These are phyloP conservation scores for Phocoena phocoena DNA, from an alignment of 2,113 vertebrate genomes.

Conservation along the genomic window DNA sequence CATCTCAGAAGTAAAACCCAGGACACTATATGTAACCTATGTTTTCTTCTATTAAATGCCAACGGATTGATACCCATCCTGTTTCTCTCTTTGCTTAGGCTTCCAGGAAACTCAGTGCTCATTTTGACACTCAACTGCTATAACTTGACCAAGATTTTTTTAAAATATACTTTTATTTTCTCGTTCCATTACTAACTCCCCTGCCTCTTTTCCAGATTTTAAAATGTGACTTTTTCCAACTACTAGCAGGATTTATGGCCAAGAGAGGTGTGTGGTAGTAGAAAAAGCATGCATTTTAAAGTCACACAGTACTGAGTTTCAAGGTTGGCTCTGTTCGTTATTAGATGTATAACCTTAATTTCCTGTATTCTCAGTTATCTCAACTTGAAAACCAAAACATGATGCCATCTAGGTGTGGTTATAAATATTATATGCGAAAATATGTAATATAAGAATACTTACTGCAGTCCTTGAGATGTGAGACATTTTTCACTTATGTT, in stretches of 20 bases:
- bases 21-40: not conserved
- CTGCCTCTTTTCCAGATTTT: not conserved
- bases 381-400: not conserved
- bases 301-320: not conserved
- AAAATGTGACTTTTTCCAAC: not conserved
- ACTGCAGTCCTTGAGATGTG: not conserved
- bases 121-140: not conserved
- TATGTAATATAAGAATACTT: not conserved
- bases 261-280: not conserved
- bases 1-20: constrained; percentile 31
- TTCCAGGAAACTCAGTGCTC: not conserved
- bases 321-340: not conserved
- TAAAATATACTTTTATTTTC: not conserved
- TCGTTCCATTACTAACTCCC: not conserved
- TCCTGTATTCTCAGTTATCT: not conserved
- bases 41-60: not conserved
- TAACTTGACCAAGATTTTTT: not conserved
- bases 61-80: not conserved
- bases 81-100: not conserved
- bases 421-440: not conserved
- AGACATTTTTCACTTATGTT: not conserved
- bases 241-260: not conserved
- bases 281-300: not conserved
- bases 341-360: not conserved
- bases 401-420: not conserved